Evolutionary conservation across 2,797 vertebrate genomes (phyloP).

Genomic region (Eurystomus glaucurus): DNA sequence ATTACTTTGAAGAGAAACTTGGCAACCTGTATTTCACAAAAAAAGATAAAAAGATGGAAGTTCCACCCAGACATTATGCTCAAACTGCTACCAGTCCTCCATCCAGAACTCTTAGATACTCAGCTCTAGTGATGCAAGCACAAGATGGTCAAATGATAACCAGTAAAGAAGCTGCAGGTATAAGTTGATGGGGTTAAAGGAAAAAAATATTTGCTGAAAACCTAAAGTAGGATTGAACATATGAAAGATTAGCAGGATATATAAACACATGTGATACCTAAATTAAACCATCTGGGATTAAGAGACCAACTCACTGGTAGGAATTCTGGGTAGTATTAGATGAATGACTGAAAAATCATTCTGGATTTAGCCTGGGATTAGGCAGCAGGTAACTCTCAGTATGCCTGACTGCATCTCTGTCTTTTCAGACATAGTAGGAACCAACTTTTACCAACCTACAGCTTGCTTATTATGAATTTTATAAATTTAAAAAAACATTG

Average conservation of each 20-base stretch:
- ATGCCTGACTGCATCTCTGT: not conserved
- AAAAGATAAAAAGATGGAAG: not conserved
- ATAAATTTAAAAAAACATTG: not conserved
- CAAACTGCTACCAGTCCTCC: not conserved
- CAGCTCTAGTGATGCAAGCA: not conserved
- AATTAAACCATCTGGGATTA: conserved; percentile 36
- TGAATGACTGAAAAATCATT: not conserved
- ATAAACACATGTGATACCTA: not conserved
- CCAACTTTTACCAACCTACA: not conserved
- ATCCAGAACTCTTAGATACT: accelerated
- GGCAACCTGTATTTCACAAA: not conserved
- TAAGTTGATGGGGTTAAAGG: not conserved
- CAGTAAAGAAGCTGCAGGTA: not conserved
- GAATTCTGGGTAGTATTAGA: not conserved
- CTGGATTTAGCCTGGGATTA: conserved; percentile 13
- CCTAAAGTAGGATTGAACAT: not conserved
- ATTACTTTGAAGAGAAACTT: conserved; percentile 36
- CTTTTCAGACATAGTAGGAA: not conserved
- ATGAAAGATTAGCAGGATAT: not conserved
- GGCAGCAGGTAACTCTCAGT: not conserved
- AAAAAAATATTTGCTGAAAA: not conserved
- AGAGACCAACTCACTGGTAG: not conserved
- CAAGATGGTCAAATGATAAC: not conserved
- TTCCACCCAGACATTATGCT: not conserved
- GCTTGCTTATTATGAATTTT: not conserved